Evolutionary conservation across 2,888 invertebrate genomes (phyloP), one percentile per base, ranked within the genome.

Genomic region (Zaprionus lineosus): DNA sequence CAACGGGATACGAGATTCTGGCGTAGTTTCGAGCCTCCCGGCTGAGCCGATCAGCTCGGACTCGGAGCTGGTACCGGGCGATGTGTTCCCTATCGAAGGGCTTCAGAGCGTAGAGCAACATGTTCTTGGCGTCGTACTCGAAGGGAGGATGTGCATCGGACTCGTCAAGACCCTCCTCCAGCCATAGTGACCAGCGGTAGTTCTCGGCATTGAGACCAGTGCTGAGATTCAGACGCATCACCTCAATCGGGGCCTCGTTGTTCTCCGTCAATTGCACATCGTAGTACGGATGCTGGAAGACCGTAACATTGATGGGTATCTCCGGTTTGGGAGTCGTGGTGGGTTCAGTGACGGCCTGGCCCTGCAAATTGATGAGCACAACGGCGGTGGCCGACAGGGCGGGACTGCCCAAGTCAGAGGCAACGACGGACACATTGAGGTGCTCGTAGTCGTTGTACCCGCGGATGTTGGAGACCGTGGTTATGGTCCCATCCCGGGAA

Each of bases 251-350:
- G 0, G 94, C 93, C 8, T 92, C 92, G 15, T 94, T 93, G 85
- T 97, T 96, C 89, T 97, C 97, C 73, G 94, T 93, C 1, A 97
- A 92, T 88, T 95, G 94, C 9, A 96, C 92, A 88, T 96, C 96
- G 83, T 95, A 96, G 85, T 96, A 95, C 33, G 93, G 88, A 19
- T 94, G 93, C 59, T 92, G 92, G 63, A 94, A 94, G 0, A 93
- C 90, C 8, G 79, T 78, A 1, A 76, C 60, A 11, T 85, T 87
- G 3, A 53, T 21, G 0, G 83, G 62, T 1, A 57, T 44, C 34
- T 82, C 79, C 0, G 79, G 68, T 1, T 73, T 83, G 0, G 83
- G 40, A 0, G 85, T 39, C 0, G 66, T 7, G 3, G 41, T 84
- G 1, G 69, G 74, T 4, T 86, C 86, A 0, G 87, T 84, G 0